Base-by-base conservation (phyloP, 2,888 invertebrate species). In the Dynastes grantii region DNA sequence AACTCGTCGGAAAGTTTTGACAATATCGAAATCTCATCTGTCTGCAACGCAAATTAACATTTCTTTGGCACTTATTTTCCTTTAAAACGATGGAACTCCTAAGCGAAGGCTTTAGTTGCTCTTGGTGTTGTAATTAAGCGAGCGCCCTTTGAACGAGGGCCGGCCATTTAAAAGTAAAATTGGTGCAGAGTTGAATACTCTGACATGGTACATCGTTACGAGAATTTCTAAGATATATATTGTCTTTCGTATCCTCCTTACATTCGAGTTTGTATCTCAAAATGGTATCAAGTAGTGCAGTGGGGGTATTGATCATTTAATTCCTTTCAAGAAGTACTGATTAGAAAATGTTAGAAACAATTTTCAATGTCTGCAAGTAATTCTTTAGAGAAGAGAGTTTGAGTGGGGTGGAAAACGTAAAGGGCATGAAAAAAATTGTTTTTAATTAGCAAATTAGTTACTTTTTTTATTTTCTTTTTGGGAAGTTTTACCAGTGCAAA, bases 1-100 rank as follows among this genome's bases (percentile, higher is more conserved):
- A 73, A 73, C 58, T 58, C 58, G 71, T 71, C 37, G 73, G 58
- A 58, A 73, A 73, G 61, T 73, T 73, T 73, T 37, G 61, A 73
- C 73, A 73, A 73, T 73, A 73, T 73, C 73, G 73, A 73, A 73
- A 73, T 73, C 73, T 73, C 61, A 73, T 73, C 73, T 58, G 58
- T 73, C 73, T 73, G 58, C 58, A 37, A 40, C 58, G 40, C 40
- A 73, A 73, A 73, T 73, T 73, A 73, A 73, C 73, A 73, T 73
- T 73, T 73, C 73, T 73, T 58, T 58, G 73, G 58, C 73, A 58
- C 73, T 70, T 70, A 70, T 70, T 51, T 40, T 58, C 58, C 16
- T 58, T 58, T 73, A 73, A 51, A 73, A 73, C 73, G 73, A 11
- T 67, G 16, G 55, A 58, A 45, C 37, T 58, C 58, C 16, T 22